Percentiles rank a stretch among this genome's conserved stretches.
Evolutionary conservation across 2,113 vertebrate genomes (phyloP).

Genomic region (Myrmophylax atrothorax): DNA sequence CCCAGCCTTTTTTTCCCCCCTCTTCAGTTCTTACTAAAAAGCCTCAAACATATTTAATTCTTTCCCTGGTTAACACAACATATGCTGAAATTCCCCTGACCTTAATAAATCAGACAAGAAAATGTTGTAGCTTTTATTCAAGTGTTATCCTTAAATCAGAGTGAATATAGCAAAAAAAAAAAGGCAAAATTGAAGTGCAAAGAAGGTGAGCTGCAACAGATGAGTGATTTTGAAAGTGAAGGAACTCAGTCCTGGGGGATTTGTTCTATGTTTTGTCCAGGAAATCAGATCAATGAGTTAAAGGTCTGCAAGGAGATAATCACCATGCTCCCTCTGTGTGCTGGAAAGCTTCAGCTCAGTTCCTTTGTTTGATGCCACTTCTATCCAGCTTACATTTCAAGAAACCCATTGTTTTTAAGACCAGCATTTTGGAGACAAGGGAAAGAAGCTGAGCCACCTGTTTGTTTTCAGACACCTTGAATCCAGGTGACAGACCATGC

Average conservation of each 20-base stretch:
- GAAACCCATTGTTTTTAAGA: neutral
- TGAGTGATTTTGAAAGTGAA: neutral
- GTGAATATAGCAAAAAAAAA: neutral
- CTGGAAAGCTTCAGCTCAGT: neutral
- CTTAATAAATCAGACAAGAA: neutral
- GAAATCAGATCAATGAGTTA: neutral
- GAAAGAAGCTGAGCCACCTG: neutral
- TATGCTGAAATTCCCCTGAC: neutral
- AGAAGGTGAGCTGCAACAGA: neutral
- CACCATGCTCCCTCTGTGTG: neutral
- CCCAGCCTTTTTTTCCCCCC: accelerated
- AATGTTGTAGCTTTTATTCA: neutral
- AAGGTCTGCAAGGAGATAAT: neutral
- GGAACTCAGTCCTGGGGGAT: neutral
- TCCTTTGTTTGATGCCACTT: neutral
- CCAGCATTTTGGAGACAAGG: neutral
- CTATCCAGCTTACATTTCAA: neutral
- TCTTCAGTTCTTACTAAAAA: neutral
- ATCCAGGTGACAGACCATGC: neutral
- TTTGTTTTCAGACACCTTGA: neutral
- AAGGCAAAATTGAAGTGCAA: neutral
- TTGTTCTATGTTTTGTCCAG: neutral
- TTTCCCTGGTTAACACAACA: neutral
- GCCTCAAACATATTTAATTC: neutral
- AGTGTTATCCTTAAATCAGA: neutral